Conservation (phyloP, 2,113 vertebrate species). For the Poeciliopsis prolifica region DNA sequence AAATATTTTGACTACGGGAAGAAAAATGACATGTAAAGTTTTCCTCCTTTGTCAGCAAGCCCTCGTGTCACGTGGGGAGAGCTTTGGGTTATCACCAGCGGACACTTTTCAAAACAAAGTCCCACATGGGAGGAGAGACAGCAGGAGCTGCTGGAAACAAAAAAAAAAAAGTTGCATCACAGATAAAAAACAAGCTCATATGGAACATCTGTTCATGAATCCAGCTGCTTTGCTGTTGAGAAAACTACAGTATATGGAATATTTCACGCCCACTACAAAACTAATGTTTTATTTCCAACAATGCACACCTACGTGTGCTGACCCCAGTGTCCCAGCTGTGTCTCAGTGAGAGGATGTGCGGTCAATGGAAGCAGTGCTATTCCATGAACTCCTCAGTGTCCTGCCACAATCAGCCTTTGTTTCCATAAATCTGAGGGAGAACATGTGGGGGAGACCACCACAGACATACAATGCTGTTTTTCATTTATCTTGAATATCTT, state of each 20-base stretch:
- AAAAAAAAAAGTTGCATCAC: background rate
- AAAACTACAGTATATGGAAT: slow-evolving; percentile 36
- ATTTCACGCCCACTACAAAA: slow-evolving; percentile 22
- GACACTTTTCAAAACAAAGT: slow-evolving; percentile 24
- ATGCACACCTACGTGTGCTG: slow-evolving; percentile 2
- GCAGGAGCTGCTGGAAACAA: slow-evolving; percentile 34
- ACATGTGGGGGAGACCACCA: slow-evolving; percentile 25
- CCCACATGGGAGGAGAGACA: slow-evolving; percentile 30
- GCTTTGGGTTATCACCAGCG: slow-evolving; percentile 23
- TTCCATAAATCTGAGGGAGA: slow-evolving; percentile 29
- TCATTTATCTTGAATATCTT: slow-evolving; percentile 7
- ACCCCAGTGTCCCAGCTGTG: slow-evolving; percentile 20
- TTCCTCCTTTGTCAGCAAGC: slow-evolving; percentile 54
- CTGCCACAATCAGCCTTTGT: slow-evolving; percentile 59
- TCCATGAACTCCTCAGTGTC: slow-evolving; percentile 43
- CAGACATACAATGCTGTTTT: slow-evolving; percentile 26
- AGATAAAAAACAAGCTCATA: background rate
- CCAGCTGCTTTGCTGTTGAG: slow-evolving; percentile 2
- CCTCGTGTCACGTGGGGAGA: slow-evolving; percentile 29
- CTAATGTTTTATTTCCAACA: slow-evolving; percentile 6
- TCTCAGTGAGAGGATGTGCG: slow-evolving; percentile 39
- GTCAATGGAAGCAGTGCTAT: slow-evolving; percentile 36
- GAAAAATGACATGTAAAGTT: slow-evolving; percentile 25
- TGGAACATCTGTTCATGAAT: slow-evolving; percentile 36
- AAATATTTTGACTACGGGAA: slow-evolving; percentile 35